These are phyloP conservation scores for Acanthosepion pharaonis DNA, from an alignment of 2,888 invertebrate species.

Conservation along the genomic window DNA sequence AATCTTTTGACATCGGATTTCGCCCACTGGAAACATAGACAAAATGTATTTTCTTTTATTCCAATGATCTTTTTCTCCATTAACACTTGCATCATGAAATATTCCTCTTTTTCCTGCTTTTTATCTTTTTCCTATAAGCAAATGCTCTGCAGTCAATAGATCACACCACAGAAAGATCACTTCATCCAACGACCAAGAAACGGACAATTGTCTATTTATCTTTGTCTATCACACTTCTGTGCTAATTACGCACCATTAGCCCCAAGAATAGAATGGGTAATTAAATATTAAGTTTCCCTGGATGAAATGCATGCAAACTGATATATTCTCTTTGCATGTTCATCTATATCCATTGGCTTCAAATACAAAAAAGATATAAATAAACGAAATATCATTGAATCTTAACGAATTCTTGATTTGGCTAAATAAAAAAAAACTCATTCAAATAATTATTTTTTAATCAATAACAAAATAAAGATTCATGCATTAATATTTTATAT, in stretches of 20 bases:
- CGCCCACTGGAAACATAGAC: background rate
- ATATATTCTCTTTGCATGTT: background rate
- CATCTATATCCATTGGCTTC: background rate
- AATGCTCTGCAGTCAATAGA: background rate
- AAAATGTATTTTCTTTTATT: background rate
- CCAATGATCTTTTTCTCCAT: background rate
- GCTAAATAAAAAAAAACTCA: background rate
- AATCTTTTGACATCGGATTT: background rate
- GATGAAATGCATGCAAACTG: background rate
- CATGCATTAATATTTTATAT: background rate
- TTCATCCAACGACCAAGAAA: background rate
- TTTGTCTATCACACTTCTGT: background rate
- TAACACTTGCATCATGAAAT: background rate
- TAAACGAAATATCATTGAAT: background rate
- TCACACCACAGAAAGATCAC: background rate
- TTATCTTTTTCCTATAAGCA: background rate
- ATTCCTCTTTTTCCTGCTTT: background rate
- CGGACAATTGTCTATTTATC: background rate
- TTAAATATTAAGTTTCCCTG: background rate
- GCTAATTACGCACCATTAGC: background rate
- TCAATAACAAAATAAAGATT: background rate
- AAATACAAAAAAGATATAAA: background rate
- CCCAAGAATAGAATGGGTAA: background rate
- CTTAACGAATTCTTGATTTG: background rate
- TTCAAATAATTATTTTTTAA: background rate